phyloP scores from a whole-genome alignment of 2,113 vertebrate species.

The Tapirus terrestris region DNA sequence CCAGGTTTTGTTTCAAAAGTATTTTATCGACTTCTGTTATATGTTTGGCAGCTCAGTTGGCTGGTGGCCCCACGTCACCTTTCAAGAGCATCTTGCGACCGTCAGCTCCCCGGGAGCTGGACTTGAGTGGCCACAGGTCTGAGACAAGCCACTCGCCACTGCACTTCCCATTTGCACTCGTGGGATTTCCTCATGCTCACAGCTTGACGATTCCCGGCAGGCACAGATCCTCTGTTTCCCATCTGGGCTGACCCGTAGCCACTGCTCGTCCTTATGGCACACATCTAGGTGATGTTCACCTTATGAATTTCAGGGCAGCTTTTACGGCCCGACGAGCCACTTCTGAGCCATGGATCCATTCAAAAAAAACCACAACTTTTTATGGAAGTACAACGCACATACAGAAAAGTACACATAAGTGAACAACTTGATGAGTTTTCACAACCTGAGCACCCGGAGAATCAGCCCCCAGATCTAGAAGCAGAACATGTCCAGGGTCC shows the following conservation, averaged over 20 bases:
- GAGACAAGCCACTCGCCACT: neutral
- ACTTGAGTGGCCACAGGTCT: neutral
- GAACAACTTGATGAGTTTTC: neutral
- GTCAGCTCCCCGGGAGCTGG: neutral
- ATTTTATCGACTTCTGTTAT: neutral
- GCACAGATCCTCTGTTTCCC: neutral
- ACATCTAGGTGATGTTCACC: neutral
- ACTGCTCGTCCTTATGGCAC: rapidly evolving
- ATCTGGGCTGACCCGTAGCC: neutral
- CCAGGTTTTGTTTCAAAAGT: neutral
- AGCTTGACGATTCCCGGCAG: rapidly evolving
- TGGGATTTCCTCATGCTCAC: neutral
- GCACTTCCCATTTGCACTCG: rapidly evolving
- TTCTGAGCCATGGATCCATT: neutral
- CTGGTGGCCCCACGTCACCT: rapidly evolving
- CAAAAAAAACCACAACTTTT: neutral
- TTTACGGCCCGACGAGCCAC: neutral
- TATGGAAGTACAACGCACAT: neutral
- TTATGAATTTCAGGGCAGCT: neutral
- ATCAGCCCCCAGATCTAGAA: neutral
- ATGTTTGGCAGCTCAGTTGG: neutral
- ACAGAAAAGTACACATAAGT: neutral
- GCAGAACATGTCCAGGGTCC: neutral
- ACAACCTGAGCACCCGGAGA: neutral
- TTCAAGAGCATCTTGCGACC: neutral